Conservation (phyloP, 2,113 vertebrate genomes). For the Aplodontia rufa region DNA sequence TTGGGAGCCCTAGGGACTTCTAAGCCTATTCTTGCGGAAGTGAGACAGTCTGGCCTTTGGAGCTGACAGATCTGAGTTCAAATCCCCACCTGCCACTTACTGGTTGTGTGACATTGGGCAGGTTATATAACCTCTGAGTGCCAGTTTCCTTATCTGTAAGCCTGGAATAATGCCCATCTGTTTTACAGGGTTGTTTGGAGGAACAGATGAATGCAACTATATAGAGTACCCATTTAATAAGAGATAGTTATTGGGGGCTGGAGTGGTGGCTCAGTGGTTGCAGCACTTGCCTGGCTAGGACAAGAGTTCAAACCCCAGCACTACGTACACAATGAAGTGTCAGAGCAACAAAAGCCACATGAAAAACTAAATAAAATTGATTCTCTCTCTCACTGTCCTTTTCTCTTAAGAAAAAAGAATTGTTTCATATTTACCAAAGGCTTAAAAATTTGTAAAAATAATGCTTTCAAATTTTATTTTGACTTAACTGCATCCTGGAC, state of each 20-base stretch:
- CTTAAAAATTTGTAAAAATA: background rate
- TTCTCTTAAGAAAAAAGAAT: too few species aligned
- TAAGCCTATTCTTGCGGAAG: background rate
- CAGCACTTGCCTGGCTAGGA: too few species aligned
- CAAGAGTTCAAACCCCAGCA: too few species aligned
- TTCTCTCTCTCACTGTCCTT: too few species aligned
- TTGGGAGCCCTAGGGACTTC: background rate
- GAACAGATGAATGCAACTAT: background rate
- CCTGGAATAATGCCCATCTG: background rate
- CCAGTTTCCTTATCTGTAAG: background rate
- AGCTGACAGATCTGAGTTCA: constrained; percentile 17
- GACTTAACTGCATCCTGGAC: background rate
- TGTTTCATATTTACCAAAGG: background rate
- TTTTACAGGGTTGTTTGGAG: background rate
- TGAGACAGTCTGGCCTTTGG: background rate
- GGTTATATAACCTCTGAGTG: background rate
- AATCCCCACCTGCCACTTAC: background rate
- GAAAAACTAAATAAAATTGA: too few species aligned
- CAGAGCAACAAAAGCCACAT: too few species aligned
- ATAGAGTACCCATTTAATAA: background rate
- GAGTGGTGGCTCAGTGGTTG: too few species aligned
- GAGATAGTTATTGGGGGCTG: too few species aligned
- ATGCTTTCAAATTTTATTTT: background rate
- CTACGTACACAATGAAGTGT: too few species aligned
- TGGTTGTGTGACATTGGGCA: background rate